Evolutionary conservation across 2,888 invertebrate genomes (phyloP).

Genomic region (Tromatobia lineatoria): DNA sequence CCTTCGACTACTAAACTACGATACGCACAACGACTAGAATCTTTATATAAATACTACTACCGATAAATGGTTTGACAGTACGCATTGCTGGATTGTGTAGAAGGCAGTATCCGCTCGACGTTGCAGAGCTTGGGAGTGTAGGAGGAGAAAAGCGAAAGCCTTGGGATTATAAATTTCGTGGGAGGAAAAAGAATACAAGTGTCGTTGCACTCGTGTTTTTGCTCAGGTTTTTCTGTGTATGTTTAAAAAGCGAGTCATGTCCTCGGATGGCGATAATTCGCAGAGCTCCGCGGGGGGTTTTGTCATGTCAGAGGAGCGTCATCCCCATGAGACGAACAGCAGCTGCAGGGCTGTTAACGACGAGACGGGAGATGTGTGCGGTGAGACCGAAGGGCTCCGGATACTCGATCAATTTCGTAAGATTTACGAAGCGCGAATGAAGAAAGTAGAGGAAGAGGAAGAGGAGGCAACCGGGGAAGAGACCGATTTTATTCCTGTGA

Average conservation of each 20-base stretch:
- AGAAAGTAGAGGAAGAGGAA: slow-evolving; percentile 86
- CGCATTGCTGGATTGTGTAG: slow-evolving; percentile 24
- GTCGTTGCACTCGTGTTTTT: slow-evolving; percentile 4
- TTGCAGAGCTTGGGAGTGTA: slow-evolving; percentile 51
- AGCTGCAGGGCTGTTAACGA: slow-evolving; percentile 71
- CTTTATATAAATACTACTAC: slow-evolving; percentile 22
- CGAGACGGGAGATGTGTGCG: slow-evolving; percentile 74
- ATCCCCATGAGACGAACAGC: slow-evolving; percentile 39
- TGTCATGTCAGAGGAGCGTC: slow-evolving; percentile 40
- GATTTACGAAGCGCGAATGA: slow-evolving; percentile 88
- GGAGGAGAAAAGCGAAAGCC: slow-evolving; percentile 31
- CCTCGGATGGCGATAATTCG: slow-evolving; percentile 65
- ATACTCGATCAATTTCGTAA: slow-evolving; percentile 88
- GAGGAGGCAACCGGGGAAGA: slow-evolving; percentile 72
- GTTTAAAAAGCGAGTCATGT: slow-evolving; percentile 31
- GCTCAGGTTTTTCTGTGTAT: neutral
- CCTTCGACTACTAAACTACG: neutral
- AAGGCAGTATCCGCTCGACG: slow-evolving; percentile 42
- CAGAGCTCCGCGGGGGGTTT: slow-evolving; percentile 54
- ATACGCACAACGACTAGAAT: neutral
- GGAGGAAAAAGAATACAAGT: neutral
- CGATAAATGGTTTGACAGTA: slow-evolving; percentile 57
- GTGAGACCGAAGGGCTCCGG: slow-evolving; percentile 76
- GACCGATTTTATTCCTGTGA: slow-evolving; percentile 69
- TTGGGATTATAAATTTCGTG: slow-evolving; percentile 13